Base-by-base conservation (phyloP, 2,888 invertebrate genomes). In the Aspidiotus rigidus region DNA sequence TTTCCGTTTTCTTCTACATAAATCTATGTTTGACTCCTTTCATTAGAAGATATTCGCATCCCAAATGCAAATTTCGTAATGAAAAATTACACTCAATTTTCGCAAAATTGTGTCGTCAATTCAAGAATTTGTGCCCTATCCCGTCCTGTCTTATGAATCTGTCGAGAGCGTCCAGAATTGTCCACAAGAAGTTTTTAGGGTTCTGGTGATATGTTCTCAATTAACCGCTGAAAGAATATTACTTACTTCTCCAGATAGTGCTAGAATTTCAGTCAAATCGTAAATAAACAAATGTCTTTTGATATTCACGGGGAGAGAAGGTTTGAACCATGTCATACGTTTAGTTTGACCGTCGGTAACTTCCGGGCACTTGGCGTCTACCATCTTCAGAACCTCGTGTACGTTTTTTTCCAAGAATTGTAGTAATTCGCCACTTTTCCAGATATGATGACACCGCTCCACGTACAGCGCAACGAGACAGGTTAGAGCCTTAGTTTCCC, bases 361-460 rank as follows among this genome's bases (percentile, higher is more conserved):
- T 15, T 82, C 75, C 0, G 83, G 80, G 76, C 89, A 87, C 28
- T 80, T 79, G n/a, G 75, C 76, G 71, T 87, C 85, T 7, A 88
- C 83, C 69, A 83, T 80, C 73, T 85, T 82, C 60, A 90, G 75
- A 8, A 85, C 86, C 28, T 77, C 75, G 71, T 85, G 82, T 0
- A 87, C 88, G 77, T 87, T 88, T 69, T 79, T 80, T 76, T 91
- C 90, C 71, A 93, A 77, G 90, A 91, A 93, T 0, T 83, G 81
- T 64, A 92, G 76, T 63, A 89, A 81, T 71, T 85, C 85, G 16
- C 83, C 80, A 73, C 89, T 87, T 75, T 89, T 89, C 92, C 93
- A 93, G 62, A 90, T 80, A 66, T 87, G 84, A 76, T 84, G 85
- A 73, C 84, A 85, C 62, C 91, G 83, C 69, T 84, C 84, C 15